A percentile compares a stretch with the other conserved stretches of the same genome.
Conservation (phyloP, 2,113 vertebrate species). For the Tenebrosternarchus preto region DNA sequence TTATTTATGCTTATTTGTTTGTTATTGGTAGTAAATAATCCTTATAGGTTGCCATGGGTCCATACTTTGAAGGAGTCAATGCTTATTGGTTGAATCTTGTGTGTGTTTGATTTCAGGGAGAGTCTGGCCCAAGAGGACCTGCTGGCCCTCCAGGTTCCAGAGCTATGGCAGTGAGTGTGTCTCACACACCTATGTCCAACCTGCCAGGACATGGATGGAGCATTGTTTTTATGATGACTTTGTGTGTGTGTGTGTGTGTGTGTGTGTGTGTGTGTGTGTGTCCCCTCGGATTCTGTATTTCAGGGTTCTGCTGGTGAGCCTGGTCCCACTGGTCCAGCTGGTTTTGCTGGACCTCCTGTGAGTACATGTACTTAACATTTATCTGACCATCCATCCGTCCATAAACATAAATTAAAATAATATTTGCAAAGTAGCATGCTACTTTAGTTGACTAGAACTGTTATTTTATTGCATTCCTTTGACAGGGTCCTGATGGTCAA, state of each 20-base stretch:
- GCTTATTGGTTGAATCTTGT: background rate
- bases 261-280: no score
- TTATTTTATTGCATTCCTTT: slow-evolving; percentile 3
- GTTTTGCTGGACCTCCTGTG: slow-evolving; percentile 92
- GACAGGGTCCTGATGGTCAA: slow-evolving; percentile 90
- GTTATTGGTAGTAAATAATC: no score
- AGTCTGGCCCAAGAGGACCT: slow-evolving; percentile 87
- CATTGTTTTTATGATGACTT: background rate
- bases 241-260: background rate
- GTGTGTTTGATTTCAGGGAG: slow-evolving; percentile 80
- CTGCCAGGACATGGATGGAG: background rate
- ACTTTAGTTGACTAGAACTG: background rate
- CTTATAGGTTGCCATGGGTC: background rate
- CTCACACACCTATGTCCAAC: background rate
- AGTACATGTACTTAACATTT: slow-evolving; percentile 47
- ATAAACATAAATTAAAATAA: background rate
- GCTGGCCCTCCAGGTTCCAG: slow-evolving; percentile 89
- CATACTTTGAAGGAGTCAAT: background rate
- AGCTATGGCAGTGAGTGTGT: slow-evolving; percentile 85
- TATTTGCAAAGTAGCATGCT: background rate
- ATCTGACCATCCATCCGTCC: background rate
- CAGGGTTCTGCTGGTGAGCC: slow-evolving; percentile 91
- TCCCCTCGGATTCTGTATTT: slow-evolving; percentile 1
- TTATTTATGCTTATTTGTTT: background rate
- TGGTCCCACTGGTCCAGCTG: slow-evolving; percentile 87